Evolutionary conservation across 2,888 invertebrate genomes (phyloP), one percentile per base, ranked within the genome.

Genomic region (Linyphia triangularis): DNA sequence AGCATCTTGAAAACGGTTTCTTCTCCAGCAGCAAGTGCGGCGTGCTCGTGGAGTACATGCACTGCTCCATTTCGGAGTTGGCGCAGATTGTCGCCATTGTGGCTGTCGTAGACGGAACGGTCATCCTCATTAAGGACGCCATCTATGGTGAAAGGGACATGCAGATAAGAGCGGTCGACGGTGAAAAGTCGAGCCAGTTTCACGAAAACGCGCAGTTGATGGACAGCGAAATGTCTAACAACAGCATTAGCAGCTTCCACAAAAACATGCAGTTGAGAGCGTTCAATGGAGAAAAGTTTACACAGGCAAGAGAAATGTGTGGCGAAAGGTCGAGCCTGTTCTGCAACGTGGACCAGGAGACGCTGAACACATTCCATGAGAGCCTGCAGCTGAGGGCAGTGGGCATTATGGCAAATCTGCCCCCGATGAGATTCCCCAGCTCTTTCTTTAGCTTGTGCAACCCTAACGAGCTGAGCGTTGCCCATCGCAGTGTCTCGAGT

Each of bases 401-500:
- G 70, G 83, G 83, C 30, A 78, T 77, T 24, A 75, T 88, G 88
- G 16, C 83, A 16, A 88, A 88, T 43, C 78, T 88, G 13, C 83
- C 88, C 33, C 28, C 37, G 26, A 70, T 77, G 19, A 26, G 70
- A 28, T 88, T 83, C 28, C 77, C 88, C 10, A 13, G 83, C 57
- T 61, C 63, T 5, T 83, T 83, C 30, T 57, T 82, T 22, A 83
- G 69, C 61, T 28, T 88, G 24, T 88, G 88, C 43, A 70, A 83
- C 57, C 83, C 88, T 5, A 83, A 77, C 63, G 88, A 88, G 61
- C 77, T 81, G 84, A 84, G 22, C 78, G 84, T 89, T 9, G 83
- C 89, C 65, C 89, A 89, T 26, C 67, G 89, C n/a, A 84, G 84
- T 65, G 89, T 89, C 26, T 89, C 89, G 72, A 89, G 85, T 81